Evolutionary conservation across 1,140 invertebrate genomes (phyloP), one percentile per base, ranked within the genome.

Genomic region (Lasioglossum albipes): DNA sequence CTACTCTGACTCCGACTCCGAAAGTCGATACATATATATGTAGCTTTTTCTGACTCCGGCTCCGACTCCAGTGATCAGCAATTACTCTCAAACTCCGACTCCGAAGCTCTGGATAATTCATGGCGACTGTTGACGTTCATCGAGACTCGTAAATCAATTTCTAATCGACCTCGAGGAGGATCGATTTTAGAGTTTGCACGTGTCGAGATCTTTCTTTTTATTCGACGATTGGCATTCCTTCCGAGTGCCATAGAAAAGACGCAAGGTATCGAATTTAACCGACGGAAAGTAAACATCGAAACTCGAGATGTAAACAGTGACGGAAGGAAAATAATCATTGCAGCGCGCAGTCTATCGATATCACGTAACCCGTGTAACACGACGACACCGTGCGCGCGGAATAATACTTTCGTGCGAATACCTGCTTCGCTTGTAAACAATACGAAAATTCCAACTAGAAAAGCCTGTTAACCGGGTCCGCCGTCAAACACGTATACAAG

Each of bases 281-380:
- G 18, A 1, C 57, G 18, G 20, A 7, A n/a, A n/a, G 57, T n/a
- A 59, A n/a, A 59, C 57, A n/a, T 59, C 18, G 57, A 64, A 31
- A 64, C 61, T 31, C 27, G 61, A 59, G 57, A 59, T n/a, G 57
- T 59, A 59, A 59, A 59, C 57, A 59, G n/a, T 7, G n/a, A 59
- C n/a, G 20, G 57, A 59, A n/a, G 7, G n/a, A 59, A 59, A 59
- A 59, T 59, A 59, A 59, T 59, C 57, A 9, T 59, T 59, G 57
- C 20, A n/a, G 2, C 20, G 57, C 7, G 18, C 57, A 9, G 1
- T 59, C 57, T 20, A 7, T 59, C n/a, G 20, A n/a, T 59, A 59
- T 59, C 57, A n/a, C 57, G 57, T 59, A 59, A 59, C 57, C 18
- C 52, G 52, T 57, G 52, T 57, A 57, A 57, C 52, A 20, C n/a